Base-by-base conservation (phyloP, 2,888 invertebrate genomes). In the Sinopyrophorus schimmeli region DNA sequence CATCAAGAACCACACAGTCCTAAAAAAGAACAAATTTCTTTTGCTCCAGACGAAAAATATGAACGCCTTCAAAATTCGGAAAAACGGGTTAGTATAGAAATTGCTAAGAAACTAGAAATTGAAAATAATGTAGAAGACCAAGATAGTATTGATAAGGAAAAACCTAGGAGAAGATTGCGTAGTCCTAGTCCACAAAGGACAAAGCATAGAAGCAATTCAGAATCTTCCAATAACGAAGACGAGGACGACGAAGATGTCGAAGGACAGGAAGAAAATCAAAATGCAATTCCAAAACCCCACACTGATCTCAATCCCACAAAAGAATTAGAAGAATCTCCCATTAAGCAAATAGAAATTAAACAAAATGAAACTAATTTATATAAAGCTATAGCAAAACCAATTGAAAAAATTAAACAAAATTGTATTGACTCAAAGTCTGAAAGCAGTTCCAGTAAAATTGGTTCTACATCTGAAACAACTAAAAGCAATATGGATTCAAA, bases 21-120 rank as follows among this genome's bases (percentile, higher is more conserved):
- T 0, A 71, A 70, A 53, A 59, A 64, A 12, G 73, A 73, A 42
- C 65, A 70, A 30, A 71, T 73, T 12, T 66, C 63, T 12, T 72
- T 73, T 53, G 69, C 66, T 2, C 64, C 65, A 38, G 67, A 66
- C 21, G 48, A 53, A 14, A 59, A 55, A 24, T 38, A 61, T 6
- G 62, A 64, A 30, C 20, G 26, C 0, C 41, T 31, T 9, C 38
- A 35, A 5, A 63, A 62, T 35, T 12, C 26, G 9, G 40, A 50
- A 17, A 35, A 31, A 15, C 40, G 28, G 1, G 37, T 24, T 20
- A 30, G 27, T 12, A 12, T 28, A 10, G 34, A 35, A 14, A 23
- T 31, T n/a, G 17, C 11, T 3, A 28, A 28, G 9, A 14, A 11
- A 14, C 9, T 12, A 9, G 38, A 38, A 17, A 38, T 26, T 26